These are phyloP conservation scores for Cromileptes altivelis DNA, from an alignment of 2,113 vertebrate species.

Conservation along the genomic window DNA sequence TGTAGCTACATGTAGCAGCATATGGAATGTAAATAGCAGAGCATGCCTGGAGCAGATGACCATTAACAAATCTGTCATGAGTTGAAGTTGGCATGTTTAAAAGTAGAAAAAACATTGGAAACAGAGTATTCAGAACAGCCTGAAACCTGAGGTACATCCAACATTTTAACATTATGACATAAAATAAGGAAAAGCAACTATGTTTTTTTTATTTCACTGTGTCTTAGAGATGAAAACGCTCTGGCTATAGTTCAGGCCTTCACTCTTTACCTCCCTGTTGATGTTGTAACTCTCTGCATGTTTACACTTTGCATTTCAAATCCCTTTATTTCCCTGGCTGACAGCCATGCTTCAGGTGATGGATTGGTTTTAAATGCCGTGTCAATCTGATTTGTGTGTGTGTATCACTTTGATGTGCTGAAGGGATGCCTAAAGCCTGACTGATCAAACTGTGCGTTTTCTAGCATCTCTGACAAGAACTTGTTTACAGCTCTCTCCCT, in stretches of 20 bases:
- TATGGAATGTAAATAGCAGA: too few species aligned
- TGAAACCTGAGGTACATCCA: too few species aligned
- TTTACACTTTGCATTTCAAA: background rate
- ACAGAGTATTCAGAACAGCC: too few species aligned
- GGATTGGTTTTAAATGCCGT: background rate
- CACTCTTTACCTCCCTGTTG: background rate
- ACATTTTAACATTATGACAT: too few species aligned
- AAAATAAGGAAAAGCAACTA: too few species aligned
- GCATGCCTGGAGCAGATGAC: too few species aligned
- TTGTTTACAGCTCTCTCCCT: background rate
- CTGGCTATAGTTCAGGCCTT: background rate
- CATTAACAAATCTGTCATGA: too few species aligned
- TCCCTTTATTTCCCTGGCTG: background rate
- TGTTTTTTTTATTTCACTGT: background rate
- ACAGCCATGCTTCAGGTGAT: background rate
- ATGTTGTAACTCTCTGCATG: background rate
- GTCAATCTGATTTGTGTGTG: conserved; percentile 2
- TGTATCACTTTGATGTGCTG: conserved; percentile 2
- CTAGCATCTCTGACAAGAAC: background rate
- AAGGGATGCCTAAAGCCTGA: background rate
- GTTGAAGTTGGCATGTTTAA: too few species aligned
- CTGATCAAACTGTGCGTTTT: background rate
- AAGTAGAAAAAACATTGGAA: too few species aligned
- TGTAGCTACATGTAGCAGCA: too few species aligned
- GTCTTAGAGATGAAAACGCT: background rate